A percentile compares a stretch with the other conserved stretches of the same genome.
These are phyloP conservation scores for Lasiurus borealis DNA, from an alignment of 2,113 vertebrate genomes.

Conservation along the genomic window DNA sequence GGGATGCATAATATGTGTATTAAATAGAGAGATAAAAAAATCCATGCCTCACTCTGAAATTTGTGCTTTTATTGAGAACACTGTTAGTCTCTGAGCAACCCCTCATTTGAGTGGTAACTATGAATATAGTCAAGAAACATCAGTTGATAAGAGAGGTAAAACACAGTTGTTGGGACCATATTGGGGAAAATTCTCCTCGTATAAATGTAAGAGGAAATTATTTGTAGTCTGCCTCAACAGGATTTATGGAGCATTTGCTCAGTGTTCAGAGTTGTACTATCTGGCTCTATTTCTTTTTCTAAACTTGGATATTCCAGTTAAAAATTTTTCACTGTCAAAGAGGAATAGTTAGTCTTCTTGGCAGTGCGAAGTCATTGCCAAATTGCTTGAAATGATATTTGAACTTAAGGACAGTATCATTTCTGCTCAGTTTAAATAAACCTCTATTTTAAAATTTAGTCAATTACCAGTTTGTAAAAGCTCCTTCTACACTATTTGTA, in stretches of 20 bases:
- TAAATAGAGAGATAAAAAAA: background rate
- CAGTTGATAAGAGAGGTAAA: background rate
- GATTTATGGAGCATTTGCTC: conserved; percentile 47
- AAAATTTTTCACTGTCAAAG: conserved; percentile 37
- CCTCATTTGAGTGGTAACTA: background rate
- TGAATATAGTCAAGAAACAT: background rate
- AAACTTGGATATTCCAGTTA: conserved; percentile 54
- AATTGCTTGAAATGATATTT: conserved; percentile 46
- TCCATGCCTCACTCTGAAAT: background rate
- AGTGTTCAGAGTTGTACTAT: conserved; percentile 5
- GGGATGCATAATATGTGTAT: background rate
- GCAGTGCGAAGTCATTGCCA: background rate
- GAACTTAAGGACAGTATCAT: background rate
- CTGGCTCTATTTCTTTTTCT: conserved; percentile 41
- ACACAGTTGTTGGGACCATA: background rate
- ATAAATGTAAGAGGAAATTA: background rate
- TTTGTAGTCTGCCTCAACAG: background rate
- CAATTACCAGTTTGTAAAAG: conserved; percentile 25
- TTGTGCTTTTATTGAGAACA: background rate
- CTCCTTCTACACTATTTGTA: background rate
- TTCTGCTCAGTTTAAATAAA: conserved; percentile 48
- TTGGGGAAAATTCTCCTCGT: background rate
- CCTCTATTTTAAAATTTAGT: background rate
- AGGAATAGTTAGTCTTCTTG: conserved; percentile 50
- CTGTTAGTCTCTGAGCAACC: background rate